phyloP scores from a whole-genome alignment of 1,140 invertebrate species.

The Anastrepha obliqua region DNA sequence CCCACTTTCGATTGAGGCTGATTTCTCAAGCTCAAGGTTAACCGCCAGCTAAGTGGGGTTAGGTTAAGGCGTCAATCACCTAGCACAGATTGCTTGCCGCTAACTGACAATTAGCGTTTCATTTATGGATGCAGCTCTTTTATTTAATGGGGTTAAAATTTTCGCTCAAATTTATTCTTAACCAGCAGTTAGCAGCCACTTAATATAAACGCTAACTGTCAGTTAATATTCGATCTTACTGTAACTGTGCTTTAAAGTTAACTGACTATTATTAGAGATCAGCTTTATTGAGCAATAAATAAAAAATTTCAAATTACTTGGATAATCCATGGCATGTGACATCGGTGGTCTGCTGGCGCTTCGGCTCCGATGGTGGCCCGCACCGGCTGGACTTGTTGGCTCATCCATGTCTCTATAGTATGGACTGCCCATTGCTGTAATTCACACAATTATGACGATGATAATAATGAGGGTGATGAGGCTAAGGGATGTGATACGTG shows the following conservation, averaged over 20 bases:
- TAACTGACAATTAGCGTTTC: no score
- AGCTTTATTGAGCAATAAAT: no score
- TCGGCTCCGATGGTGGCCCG: constrained; percentile 80
- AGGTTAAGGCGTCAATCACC: no score
- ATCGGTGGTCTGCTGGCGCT: constrained; percentile 78
- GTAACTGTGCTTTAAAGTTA: no score
- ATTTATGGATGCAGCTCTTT: no score
- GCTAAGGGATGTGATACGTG: constrained; percentile 47
- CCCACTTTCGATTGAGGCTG: no score
- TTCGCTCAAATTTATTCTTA: no score
- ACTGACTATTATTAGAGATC: no score
- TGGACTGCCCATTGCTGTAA: constrained; percentile 78
- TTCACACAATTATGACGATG: constrained; percentile 77
- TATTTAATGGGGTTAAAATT: no score
- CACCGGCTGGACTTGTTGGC: constrained; percentile 82
- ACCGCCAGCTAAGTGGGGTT: no score
- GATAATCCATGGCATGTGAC: constrained; percentile 75
- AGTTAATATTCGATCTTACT: not conserved
- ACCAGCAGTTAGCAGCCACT: not conserved
- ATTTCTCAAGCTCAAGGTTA: no score
- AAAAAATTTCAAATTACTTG: constrained; percentile 66
- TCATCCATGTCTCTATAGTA: constrained; percentile 85
- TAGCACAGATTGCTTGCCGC: no score
- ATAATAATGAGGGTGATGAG: constrained; percentile 75
- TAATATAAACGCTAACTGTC: not conserved